These are phyloP conservation scores for Eupithecia subumbrata DNA, from an alignment of 2,888 invertebrate genomes.

Conservation along the genomic window DNA sequence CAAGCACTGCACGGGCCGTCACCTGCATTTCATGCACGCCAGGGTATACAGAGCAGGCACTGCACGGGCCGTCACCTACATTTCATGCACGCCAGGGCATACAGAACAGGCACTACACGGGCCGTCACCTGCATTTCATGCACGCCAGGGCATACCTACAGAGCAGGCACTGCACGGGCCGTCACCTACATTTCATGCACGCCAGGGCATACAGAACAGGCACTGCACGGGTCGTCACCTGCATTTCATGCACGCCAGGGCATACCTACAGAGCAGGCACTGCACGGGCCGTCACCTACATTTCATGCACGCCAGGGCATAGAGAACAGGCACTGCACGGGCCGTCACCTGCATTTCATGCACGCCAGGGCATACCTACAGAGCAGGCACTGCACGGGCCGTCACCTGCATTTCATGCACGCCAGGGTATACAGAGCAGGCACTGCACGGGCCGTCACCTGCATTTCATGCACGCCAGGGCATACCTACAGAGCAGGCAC, in stretches of 20 bases:
- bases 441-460: too few relatives aligned
- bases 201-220: not conserved
- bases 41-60: not conserved
- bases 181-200: too few relatives aligned
- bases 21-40: too few relatives aligned
- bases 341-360: too few relatives aligned
- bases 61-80: too few relatives aligned
- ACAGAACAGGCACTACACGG: not conserved
- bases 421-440: not conserved
- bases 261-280: not conserved
- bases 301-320: conserved; percentile 2
- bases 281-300: too few relatives aligned
- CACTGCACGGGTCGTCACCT: too few relatives aligned
- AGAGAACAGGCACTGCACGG: not conserved
- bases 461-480: not conserved
- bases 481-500: not conserved
- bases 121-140: too few relatives aligned
- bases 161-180: not conserved
- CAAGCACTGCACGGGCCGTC: not conserved
- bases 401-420: too few relatives aligned
- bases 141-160: conserved; percentile 4
- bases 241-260: not conserved
- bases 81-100: conserved; percentile 2
- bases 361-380: conserved; percentile 4
- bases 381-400: not conserved